A percentile compares a stretch with the other conserved stretches of the same genome.
Conservation (phyloP, 2,797 vertebrate genomes). For the Microchirus variegatus region DNA sequence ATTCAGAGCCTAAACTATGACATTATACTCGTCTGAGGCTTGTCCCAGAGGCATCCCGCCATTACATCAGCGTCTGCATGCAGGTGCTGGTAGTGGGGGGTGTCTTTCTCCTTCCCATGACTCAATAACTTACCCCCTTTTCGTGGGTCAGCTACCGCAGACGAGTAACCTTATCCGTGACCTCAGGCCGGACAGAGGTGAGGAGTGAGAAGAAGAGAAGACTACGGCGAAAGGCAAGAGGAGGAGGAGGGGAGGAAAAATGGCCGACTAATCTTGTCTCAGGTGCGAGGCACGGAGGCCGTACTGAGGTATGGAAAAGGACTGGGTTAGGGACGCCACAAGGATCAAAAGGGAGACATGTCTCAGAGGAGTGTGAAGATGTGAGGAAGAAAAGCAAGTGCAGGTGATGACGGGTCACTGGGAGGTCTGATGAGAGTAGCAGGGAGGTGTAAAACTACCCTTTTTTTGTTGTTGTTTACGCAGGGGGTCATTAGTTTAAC, state of each 20-base stretch:
- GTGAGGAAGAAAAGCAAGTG: slow-evolving; percentile 53
- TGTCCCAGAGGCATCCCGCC: slow-evolving; percentile 42
- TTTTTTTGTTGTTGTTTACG: slow-evolving; percentile 24
- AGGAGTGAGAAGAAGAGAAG: slow-evolving; percentile 35
- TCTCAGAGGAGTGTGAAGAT: slow-evolving; percentile 59
- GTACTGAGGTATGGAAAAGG: slow-evolving; percentile 72
- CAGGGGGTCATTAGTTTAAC: slow-evolving; percentile 28
- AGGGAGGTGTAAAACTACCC: slow-evolving; percentile 45
- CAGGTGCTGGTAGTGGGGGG: slow-evolving; percentile 23
- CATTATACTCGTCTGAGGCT: slow-evolving; percentile 55
- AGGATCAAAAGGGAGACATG: slow-evolving; percentile 47
- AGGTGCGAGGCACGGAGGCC: slow-evolving; percentile 42
- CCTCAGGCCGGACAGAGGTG: slow-evolving; percentile 29
- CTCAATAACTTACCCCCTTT: slow-evolving; percentile 40
- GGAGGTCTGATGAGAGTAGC: slow-evolving; percentile 49
- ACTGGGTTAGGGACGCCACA: slow-evolving; percentile 24
- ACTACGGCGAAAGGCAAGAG: slow-evolving; percentile 18
- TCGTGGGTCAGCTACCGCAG: slow-evolving; percentile 30
- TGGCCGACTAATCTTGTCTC: slow-evolving; percentile 48
- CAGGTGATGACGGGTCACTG: slow-evolving; percentile 42
- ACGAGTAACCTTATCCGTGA: slow-evolving; percentile 41
- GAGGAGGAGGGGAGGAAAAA: neutral
- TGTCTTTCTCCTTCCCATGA: slow-evolving; percentile 41
- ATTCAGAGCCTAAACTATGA: slow-evolving; percentile 45
- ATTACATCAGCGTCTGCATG: slow-evolving; percentile 68